Conservation (phyloP, 2,797 vertebrate genomes). For the Alexandromys oeconomus region DNA sequence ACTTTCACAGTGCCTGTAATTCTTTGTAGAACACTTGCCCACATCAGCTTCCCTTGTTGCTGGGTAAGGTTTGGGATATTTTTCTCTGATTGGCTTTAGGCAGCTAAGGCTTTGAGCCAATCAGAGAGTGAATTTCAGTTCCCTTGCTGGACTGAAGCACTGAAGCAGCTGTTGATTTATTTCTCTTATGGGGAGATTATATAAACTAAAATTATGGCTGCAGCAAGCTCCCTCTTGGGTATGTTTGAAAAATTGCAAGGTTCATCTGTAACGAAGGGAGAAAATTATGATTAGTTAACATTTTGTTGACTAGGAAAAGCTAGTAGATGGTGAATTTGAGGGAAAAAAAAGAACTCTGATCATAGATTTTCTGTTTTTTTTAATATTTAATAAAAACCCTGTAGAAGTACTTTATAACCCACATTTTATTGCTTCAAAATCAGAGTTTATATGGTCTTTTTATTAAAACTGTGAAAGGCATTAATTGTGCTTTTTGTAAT, state of each 20-base stretch:
- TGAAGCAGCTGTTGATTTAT: conserved; percentile 81
- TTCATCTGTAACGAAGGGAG: conserved; percentile 60
- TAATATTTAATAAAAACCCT: conserved; percentile 14
- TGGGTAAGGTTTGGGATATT: conserved; percentile 74
- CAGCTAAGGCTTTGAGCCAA: conserved; percentile 76
- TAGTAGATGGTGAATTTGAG: not conserved
- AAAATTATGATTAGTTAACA: not conserved
- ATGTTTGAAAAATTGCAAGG: conserved; percentile 75
- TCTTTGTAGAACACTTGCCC: conserved; percentile 61
- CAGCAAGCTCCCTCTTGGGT: conserved; percentile 84
- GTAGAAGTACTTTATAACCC: conserved; percentile 29
- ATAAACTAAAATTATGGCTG: conserved; percentile 71
- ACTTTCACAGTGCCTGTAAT: not conserved
- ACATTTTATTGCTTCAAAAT: conserved; percentile 61
- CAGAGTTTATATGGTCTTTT: not conserved
- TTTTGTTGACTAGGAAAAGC: not conserved
- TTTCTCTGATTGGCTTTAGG: conserved; percentile 82
- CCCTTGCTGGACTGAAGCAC: conserved; percentile 64
- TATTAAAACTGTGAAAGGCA: conserved; percentile 34
- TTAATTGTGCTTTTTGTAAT: conserved; percentile 63
- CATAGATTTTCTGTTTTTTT: not conserved
- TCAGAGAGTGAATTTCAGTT: conserved; percentile 68
- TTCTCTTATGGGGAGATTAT: conserved; percentile 78
- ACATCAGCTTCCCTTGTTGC: conserved; percentile 84
- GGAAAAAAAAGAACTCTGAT: not conserved